Evolutionary conservation across 2,797 vertebrate species (phyloP).

Genomic region (Danio kyathit): DNA sequence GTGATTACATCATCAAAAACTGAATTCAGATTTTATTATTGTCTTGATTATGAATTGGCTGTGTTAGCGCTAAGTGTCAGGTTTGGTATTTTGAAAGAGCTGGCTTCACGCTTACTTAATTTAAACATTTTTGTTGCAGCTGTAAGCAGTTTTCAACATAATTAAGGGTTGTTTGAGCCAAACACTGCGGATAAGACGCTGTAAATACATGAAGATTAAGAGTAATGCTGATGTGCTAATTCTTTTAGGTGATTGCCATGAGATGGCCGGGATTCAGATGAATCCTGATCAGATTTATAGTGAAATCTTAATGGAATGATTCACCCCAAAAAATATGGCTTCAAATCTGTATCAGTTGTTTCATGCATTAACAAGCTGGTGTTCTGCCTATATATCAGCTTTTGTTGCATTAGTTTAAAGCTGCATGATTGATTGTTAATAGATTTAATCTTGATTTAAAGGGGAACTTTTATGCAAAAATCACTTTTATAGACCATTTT

Average conservation of each 20-base stretch:
- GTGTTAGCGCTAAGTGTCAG: neutral
- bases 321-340: neutral
- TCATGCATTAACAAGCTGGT: neutral
- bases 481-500: too few species aligned
- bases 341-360: neutral
- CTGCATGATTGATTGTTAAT: too few species aligned
- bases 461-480: too few species aligned
- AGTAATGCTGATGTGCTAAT: neutral
- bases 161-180: neutral
- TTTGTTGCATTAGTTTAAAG: neutral
- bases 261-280: neutral
- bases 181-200: neutral
- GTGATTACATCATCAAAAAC: neutral
- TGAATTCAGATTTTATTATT: neutral
- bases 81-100: neutral
- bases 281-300: neutral
- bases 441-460: too few species aligned
- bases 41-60: constrained; percentile 2
- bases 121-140: constrained; percentile 15
- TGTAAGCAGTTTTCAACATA: constrained; percentile 11
- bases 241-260: neutral
- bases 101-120: neutral
- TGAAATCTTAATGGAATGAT: neutral
- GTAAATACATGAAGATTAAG: constrained; percentile 5
- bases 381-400: neutral